These are phyloP conservation scores for Crenichthys baileyi DNA, from an alignment of 2,797 vertebrate species.

Conservation along the genomic window DNA sequence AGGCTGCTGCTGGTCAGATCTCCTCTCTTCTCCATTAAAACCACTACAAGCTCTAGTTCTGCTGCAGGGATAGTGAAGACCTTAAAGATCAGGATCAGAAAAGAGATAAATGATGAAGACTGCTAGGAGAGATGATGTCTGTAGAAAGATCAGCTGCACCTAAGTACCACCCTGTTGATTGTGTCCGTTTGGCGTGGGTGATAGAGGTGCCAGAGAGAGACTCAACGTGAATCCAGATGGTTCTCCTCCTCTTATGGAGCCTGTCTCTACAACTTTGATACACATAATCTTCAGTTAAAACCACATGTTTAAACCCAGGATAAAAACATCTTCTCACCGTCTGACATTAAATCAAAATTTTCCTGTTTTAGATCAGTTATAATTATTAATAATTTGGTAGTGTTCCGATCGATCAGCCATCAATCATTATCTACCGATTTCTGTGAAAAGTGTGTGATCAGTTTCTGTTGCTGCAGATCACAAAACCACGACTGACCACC, in stretches of 20 bases:
- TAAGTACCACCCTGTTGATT: conserved; percentile 63
- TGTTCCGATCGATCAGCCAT: too few relatives aligned
- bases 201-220: conserved; percentile 69
- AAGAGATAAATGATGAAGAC: accelerated
- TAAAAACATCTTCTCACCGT: not conserved
- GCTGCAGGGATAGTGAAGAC: too few relatives aligned
- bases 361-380: too few relatives aligned
- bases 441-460: too few relatives aligned
- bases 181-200: conserved; percentile 56
- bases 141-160: conserved; percentile 44
- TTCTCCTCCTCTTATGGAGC: conserved; percentile 59
- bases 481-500: too few relatives aligned
- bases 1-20: conserved; percentile 90
- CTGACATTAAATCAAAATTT: not conserved
- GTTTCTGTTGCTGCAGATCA: too few relatives aligned
- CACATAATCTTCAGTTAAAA: conserved; percentile 26
- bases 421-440: too few relatives aligned
- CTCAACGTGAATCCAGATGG: conserved; percentile 76
- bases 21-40: not conserved
- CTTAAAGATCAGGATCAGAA: not conserved
- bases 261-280: conserved; percentile 79
- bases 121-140: not conserved
- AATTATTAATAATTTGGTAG: too few relatives aligned
- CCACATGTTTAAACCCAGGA: not conserved
- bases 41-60: not conserved